These are phyloP conservation scores for Acomys russatus DNA, from an alignment of 2,797 vertebrate genomes.

Conservation along the genomic window DNA sequence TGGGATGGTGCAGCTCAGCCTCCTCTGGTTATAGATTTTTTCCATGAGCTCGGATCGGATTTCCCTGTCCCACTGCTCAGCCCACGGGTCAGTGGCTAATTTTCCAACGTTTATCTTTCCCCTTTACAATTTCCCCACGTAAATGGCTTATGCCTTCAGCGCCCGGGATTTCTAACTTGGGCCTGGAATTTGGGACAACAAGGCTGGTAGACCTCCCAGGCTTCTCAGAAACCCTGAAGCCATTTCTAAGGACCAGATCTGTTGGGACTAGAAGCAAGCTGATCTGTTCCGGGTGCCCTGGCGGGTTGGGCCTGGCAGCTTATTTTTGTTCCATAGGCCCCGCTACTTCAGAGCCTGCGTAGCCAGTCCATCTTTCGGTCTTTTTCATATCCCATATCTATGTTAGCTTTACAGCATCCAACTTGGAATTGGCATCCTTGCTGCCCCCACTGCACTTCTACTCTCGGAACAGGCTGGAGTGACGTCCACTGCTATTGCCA, in stretches of 20 bases:
- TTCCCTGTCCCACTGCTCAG: conserved; percentile 78
- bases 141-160: conserved; percentile 40
- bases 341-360: background rate
- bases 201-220: background rate
- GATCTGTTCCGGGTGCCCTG: background rate
- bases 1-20: conserved; percentile 40
- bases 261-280: background rate
- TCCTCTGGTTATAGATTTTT: conserved; percentile 82
- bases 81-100: conserved; percentile 81
- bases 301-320: background rate
- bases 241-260: background rate
- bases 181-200: background rate
- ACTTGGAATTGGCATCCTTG: background rate
- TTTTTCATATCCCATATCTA: background rate
- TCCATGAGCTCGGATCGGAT: conserved; percentile 81
- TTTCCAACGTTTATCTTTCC: conserved; percentile 84
- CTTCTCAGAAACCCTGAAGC: conserved; percentile 40
- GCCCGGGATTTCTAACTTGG: conserved; percentile 59
- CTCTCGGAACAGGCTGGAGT: background rate
- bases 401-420: background rate
- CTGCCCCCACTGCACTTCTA: background rate
- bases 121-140: conserved; percentile 80
- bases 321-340: background rate
- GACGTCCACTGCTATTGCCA: background rate
- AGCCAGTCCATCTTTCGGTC: background rate